Evolutionary conservation across 2,888 invertebrate species (phyloP).

Genomic region (Acanthacorydalis orientalis): DNA sequence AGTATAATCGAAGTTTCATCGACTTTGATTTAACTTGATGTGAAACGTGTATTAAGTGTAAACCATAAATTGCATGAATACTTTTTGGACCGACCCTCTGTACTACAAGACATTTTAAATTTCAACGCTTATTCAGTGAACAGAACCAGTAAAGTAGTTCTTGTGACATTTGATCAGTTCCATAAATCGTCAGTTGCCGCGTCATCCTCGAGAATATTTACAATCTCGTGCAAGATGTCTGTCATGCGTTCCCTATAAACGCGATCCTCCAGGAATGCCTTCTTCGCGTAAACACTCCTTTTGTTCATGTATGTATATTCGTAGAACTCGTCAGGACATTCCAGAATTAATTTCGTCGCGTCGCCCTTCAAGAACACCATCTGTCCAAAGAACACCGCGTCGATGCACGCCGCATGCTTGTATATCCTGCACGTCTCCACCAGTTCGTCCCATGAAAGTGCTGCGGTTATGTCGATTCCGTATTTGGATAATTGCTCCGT

Average conservation of each 20-base stretch:
- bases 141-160: no score
- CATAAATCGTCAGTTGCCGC: no score
- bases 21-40: no score
- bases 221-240: constrained; percentile 36
- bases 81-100: no score
- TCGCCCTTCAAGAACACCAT: constrained; percentile 34
- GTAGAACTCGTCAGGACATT: constrained; percentile 31
- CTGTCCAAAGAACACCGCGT: constrained; percentile 33
- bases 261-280: constrained; percentile 32
- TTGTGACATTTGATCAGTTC: no score
- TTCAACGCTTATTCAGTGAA: no score
- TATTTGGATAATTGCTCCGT: constrained; percentile 24
- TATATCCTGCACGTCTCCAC: constrained; percentile 29
- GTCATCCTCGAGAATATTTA: constrained; percentile 23
- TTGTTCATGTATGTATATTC: constrained; percentile 32
- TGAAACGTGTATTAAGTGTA: no score
- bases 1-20: no score
- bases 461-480: constrained; percentile 23
- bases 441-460: constrained; percentile 29
- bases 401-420: constrained; percentile 34
- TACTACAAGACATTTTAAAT: no score
- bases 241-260: constrained; percentile 32
- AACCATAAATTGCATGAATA: no score
- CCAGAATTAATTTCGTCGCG: constrained; percentile 28
- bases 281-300: constrained; percentile 34